Conservation (phyloP, 2,888 invertebrate species). For the Andrena praecox region DNA sequence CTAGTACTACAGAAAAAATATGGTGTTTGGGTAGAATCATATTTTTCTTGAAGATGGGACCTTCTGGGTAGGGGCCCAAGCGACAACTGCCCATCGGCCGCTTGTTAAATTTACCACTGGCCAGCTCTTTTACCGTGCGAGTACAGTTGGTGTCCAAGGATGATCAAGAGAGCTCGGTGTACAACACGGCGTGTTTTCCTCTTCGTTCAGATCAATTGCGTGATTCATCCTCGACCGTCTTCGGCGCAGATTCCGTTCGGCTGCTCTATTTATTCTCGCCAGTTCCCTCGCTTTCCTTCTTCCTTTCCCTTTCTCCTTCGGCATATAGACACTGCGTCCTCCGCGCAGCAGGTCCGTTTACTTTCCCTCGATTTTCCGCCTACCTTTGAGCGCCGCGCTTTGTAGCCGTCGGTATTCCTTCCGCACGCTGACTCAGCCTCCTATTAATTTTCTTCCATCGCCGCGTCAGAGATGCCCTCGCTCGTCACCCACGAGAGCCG, state of each 20-base stretch:
- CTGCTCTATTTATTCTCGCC: background rate
- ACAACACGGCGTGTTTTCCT: background rate
- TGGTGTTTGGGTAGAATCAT: too few species aligned
- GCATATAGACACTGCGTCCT: background rate
- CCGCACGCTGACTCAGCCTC: background rate
- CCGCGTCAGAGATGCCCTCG: background rate
- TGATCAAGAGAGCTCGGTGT: background rate
- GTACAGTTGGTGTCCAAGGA: background rate
- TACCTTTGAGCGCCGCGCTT: conserved; percentile 17
- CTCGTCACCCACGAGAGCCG: too few species aligned
- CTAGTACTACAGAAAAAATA: too few species aligned
- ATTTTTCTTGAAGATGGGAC: too few species aligned
- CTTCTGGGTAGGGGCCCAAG: too few species aligned
- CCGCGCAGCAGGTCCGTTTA: conserved; percentile 28
- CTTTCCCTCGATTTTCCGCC: conserved; percentile 27
- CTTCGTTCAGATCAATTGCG: conserved; percentile 9
- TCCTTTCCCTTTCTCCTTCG: background rate
- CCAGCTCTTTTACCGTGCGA: background rate
- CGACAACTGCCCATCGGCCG: too few species aligned
- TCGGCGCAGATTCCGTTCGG: background rate
- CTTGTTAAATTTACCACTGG: background rate
- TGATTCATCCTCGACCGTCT: conserved; percentile 16
- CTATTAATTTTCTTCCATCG: conserved; percentile 18
- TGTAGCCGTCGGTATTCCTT: conserved; percentile 9
- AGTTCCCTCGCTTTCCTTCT: background rate